Conservation (phyloP, 2,113 vertebrate genomes). For the Daboia siamensis region DNA sequence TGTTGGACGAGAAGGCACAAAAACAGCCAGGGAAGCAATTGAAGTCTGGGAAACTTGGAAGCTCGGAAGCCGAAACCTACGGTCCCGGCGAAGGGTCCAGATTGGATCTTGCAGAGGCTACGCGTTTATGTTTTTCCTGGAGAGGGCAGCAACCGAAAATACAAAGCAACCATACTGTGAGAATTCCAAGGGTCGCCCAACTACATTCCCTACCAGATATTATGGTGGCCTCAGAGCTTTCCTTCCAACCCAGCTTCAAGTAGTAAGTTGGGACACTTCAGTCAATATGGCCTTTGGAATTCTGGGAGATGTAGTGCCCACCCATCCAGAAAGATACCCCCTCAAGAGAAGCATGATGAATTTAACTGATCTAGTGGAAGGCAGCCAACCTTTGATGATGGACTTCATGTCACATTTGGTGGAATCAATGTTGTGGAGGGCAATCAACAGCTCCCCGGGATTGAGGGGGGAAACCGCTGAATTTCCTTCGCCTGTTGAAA, state of each 20-base stretch:
- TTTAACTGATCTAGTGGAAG: background rate
- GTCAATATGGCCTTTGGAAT: background rate
- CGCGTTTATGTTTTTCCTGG: background rate
- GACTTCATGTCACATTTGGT: slow-evolving; percentile 96
- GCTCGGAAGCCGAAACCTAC: too few species aligned
- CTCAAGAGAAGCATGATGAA: background rate
- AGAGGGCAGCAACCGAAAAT: background rate
- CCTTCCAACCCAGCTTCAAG: too few species aligned
- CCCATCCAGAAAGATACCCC: background rate
- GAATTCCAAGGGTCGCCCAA: background rate
- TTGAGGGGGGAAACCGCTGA: slow-evolving; percentile 88
- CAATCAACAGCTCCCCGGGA: slow-evolving; percentile 88
- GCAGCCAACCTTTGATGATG: slow-evolving; percentile 87
- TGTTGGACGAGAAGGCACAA: too few species aligned
- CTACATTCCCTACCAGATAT: background rate
- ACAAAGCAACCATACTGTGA: background rate
- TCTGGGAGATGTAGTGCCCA: background rate
- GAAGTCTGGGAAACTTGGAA: too few species aligned
- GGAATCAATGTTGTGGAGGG: slow-evolving; percentile 91
- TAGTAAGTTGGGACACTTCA: background rate
- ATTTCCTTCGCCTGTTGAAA: slow-evolving; percentile 81
- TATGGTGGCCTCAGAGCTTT: background rate
- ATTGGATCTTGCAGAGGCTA: too few species aligned
- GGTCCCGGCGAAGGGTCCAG: too few species aligned
- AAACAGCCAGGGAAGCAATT: too few species aligned